Evolutionary conservation across 2,113 vertebrate species (phyloP).

Genomic region (Cairina moschata): DNA sequence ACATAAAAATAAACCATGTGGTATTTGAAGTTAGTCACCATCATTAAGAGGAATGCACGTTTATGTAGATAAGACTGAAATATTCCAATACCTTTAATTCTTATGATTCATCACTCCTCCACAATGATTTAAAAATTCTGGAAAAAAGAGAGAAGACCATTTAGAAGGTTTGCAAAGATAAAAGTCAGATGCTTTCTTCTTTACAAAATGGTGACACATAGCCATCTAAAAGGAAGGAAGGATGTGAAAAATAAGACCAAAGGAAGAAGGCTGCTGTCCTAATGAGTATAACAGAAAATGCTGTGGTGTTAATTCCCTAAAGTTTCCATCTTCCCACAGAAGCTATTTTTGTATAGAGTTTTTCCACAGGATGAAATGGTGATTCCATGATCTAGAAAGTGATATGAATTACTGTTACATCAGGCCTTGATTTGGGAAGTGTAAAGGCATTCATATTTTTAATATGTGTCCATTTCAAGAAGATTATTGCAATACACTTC

Average conservation of each 20-base stretch:
- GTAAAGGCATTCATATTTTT: neutral
- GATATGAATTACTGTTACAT: neutral
- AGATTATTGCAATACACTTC: neutral
- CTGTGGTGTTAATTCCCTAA: neutral
- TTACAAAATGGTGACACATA: neutral
- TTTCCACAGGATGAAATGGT: neutral
- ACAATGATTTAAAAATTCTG: neutral
- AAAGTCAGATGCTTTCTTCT: constrained; percentile 24
- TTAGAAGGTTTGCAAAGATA: constrained; percentile 14
- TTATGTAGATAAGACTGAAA: neutral
- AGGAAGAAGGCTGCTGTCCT: constrained; percentile 24
- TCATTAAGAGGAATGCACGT: neutral
- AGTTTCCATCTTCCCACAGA: constrained; percentile 11
- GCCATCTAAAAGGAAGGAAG: constrained; percentile 50
- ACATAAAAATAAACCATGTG: neutral
- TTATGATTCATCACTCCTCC: neutral
- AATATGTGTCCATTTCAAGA: neutral
- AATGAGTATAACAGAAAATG: constrained; percentile 20
- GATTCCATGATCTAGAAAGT: neutral
- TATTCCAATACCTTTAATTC: neutral
- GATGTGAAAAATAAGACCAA: constrained; percentile 55
- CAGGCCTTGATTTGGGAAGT: neutral
- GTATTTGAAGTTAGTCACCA: neutral
- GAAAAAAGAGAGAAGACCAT: neutral
- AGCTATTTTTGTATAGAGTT: constrained; percentile 6